Conservation (phyloP, 2,797 vertebrate species). For the Sciurus vulgaris region DNA sequence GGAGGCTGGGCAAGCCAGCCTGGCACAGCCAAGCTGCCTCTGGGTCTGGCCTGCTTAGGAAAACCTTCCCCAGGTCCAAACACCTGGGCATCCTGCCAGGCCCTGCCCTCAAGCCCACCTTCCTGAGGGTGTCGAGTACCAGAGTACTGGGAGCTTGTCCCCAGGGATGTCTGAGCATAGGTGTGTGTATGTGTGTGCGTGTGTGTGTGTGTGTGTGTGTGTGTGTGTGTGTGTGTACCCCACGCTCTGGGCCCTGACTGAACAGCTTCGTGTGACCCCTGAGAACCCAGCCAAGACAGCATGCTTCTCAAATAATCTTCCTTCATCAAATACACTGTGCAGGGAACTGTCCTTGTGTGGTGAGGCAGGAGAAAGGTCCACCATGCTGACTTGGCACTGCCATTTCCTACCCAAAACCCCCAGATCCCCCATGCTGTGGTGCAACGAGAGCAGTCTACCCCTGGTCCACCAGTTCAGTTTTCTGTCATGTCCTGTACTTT, state of each 20-base stretch:
- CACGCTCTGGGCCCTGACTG: background rate
- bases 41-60: accelerated
- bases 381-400: slow-evolving; percentile 68
- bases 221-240: too few relatives aligned
- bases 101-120: background rate
- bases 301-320: background rate
- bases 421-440: slow-evolving; percentile 5
- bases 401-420: slow-evolving; percentile 74
- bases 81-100: accelerated
- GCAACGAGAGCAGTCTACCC: background rate
- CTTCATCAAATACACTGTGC: background rate
- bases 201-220: too few relatives aligned
- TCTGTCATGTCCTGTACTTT: slow-evolving; percentile 76
- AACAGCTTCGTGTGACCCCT: background rate
- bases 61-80: background rate
- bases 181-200: too few relatives aligned
- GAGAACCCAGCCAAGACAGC: background rate
- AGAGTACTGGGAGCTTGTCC: background rate
- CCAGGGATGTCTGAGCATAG: background rate
- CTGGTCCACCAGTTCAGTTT: slow-evolving; percentile 60
- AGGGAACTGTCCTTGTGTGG: background rate
- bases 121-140: accelerated
- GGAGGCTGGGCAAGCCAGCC: accelerated
- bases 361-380: background rate
- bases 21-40: accelerated